Evolutionary conservation across 2,797 vertebrate species (phyloP), one percentile per base, ranked within the genome.

Genomic region (Champsocephalus esox): DNA sequence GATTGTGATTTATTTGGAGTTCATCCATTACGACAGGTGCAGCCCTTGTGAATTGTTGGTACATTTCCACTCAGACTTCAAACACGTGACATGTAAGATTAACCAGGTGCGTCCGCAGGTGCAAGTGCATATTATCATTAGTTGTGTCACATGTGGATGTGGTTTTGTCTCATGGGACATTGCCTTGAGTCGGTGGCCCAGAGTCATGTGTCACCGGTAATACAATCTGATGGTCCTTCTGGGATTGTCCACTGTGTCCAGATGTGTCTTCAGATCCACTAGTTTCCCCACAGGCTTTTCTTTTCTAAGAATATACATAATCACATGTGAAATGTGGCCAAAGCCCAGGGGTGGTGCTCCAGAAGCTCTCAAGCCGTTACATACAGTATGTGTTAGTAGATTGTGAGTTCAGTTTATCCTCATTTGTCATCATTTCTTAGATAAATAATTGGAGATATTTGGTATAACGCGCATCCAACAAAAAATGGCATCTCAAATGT

Each of bases 181-280:
- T 24, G 73, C 77, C 81, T 85, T 75, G 82, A 55, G 76, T 81
- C 66, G n/a, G 71, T 65, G 67, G 52, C 73, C 60, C 68, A 13
- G 65, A 73, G 80, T 87, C 79, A 66, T 71, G 64, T 82, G 55
- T 85, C 83, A 82, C 55, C 19, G 3, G 52, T 87, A 74, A 90
- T 85, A 17, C 51, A 60, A 73, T 84, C 71, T 83, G 70, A 89
- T 78, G 75, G 32, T 83, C 77, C 82, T 74, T 38, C 64, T 84
- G 85, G 78, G 84, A 58, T 65, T 81, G 83, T 80, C 81, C 77
- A 68, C 69, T 82, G 64, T 84, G 55, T 81, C 77, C 82, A 73
- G 45, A 86, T 84, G 83, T 60, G 34, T 78, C 64, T 79, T 86
- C 65, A 76, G 70, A 90, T 85, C 71, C 60, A 12, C 56, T 59